These are phyloP conservation scores for Gymnosoma rotundatum DNA, from an alignment of 2,888 invertebrate genomes.

Conservation along the genomic window DNA sequence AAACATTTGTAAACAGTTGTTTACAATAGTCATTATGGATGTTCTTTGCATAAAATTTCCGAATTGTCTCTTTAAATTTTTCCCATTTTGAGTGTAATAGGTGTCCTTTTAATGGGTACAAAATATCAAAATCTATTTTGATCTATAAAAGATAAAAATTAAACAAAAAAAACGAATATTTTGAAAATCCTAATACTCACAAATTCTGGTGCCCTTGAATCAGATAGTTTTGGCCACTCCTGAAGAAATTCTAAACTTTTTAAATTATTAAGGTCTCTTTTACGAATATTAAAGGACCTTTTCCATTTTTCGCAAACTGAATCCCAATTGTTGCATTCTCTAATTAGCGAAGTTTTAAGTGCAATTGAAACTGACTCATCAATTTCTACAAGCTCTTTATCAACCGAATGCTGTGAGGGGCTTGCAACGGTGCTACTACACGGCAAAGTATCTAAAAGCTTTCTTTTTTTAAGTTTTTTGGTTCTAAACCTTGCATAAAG, in stretches of 20 bases:
- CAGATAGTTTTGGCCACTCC: slow-evolving; percentile 28
- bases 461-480: slow-evolving; percentile 14
- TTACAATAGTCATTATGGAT: slow-evolving; percentile 17
- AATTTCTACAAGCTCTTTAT: slow-evolving; percentile 17
- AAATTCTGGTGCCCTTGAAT: slow-evolving; percentile 38
- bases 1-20: slow-evolving; percentile 1
- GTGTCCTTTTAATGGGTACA: slow-evolving; percentile 16
- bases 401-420: background rate
- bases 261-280: slow-evolving; percentile 10
- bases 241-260: slow-evolving; percentile 6
- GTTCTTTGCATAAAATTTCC: background rate
- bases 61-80: background rate
- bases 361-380: slow-evolving; percentile 31
- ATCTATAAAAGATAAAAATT: slow-evolving; percentile 4
- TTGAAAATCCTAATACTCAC: background rate
- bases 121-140: slow-evolving; percentile 10
- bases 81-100: slow-evolving; percentile 28
- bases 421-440: background rate
- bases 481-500: slow-evolving; percentile 14
- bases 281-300: background rate
- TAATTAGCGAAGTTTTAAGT: slow-evolving; percentile 22
- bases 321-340: slow-evolving; percentile 27
- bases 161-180: background rate
- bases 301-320: slow-evolving; percentile 25
- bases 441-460: background rate